Evolutionary conservation across 1,140 invertebrate species (phyloP).

Genomic region (Drosophila nasuta): DNA sequence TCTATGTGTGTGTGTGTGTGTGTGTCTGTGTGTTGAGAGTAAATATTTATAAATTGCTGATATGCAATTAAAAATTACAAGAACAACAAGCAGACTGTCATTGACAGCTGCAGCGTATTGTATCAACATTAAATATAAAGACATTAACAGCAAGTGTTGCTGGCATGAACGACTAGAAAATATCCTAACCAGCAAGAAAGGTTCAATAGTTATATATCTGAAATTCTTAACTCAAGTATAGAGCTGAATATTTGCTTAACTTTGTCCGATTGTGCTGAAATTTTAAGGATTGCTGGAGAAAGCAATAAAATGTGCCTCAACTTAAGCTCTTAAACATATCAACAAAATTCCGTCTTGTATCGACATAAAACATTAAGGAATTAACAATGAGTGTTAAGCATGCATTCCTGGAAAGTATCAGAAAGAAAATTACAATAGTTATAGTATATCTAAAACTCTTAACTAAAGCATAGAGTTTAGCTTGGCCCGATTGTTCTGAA

Average conservation of each 20-base stretch:
- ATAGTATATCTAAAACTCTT: no score
- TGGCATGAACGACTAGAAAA: background rate
- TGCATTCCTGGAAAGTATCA: background rate
- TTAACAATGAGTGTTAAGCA: background rate
- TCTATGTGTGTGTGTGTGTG: conserved; percentile 9
- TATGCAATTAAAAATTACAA: conserved; percentile 76
- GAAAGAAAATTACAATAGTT: no score
- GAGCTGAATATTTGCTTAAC: no score
- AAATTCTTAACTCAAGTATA: no score
- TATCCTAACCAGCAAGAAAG: background rate
- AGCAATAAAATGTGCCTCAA: no score
- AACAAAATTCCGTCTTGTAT: no score
- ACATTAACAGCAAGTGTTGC: conserved; percentile 10
- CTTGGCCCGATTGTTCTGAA: no score
- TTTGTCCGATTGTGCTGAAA: no score
- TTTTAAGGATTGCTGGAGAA: no score
- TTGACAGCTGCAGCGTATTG: conserved; percentile 57
- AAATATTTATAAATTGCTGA: conserved; percentile 72
- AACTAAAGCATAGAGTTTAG: no score
- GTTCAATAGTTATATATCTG: no score
- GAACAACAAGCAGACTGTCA: conserved; percentile 28
- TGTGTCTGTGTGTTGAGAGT: conserved; percentile 29
- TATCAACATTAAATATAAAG: conserved; percentile 21
- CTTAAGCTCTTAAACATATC: no score
- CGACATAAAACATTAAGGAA: background rate